Base-by-base conservation (phyloP, 30 jellyfish, hydroid and myxozoan genomes). In the Morbakka virulenta region DNA sequence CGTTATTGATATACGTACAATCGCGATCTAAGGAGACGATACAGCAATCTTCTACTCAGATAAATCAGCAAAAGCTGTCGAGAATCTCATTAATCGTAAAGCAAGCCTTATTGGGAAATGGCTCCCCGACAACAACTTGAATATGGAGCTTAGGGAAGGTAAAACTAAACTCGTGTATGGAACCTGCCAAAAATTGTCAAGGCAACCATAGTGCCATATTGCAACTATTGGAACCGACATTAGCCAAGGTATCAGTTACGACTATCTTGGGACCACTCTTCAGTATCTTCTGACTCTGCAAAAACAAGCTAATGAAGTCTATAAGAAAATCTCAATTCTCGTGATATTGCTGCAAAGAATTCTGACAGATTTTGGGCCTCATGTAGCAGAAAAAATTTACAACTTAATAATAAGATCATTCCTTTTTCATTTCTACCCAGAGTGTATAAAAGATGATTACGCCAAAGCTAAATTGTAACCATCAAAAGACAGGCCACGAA, bases 381-480 rank as follows among this genome's bases (percentile, higher is more conserved):
- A 34, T 21, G 50, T 64, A 64, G 76, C 82, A 70, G 73, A 70
- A 20, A 70, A 34, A 22, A 3, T 9, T 6, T 41, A 41, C 48
- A 48, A 1, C 52, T 74, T 74, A 2, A 1, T 30, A 63, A 0
- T 74, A 74, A 74, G 85, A 3, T 62, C 0, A 6, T 74, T 52
- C 21, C 75, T 74, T 74, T 20, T 74, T 17, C 49, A 74, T 29
- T 52, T 27, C 85, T 73, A 73, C 52, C 85, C 49, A 73, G 78
- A 49, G 20, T 73, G 52, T 33, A 0, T 49, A 49, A 20, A 75
- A 20, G 62, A 63, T 20, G 57, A 74, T 3, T 49, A 26, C 31
- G 85, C 85, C 85, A 74, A 74, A n/a, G 14, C 61, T 50, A 74
- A 74, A 31, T 74, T 74, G 85, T 72, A 71, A 28, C 24, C 76